A percentile compares a stretch with the other conserved stretches of the same genome.
phyloP scores from a whole-genome alignment of 2,888 invertebrate genomes.

The Monopis laevigella region DNA sequence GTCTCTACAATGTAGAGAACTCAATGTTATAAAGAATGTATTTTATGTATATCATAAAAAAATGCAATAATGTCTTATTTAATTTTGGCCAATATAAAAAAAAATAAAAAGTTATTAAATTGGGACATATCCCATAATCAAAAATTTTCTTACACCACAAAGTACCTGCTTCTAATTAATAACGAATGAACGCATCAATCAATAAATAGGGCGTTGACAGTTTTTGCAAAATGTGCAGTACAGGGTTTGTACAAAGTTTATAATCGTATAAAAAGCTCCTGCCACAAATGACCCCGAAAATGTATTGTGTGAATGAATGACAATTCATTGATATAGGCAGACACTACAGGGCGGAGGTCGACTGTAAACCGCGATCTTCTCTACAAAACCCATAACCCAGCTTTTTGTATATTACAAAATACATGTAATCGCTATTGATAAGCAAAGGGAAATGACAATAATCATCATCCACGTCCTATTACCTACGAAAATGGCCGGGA shows the following conservation, averaged over 20 bases:
- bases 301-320: conserved; percentile 56
- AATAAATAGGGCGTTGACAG: too few species aligned
- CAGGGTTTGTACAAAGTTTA: conserved; percentile 24
- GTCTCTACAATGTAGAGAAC: too few species aligned
- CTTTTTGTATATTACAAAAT: background rate
- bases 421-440: background rate
- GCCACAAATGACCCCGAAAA: conserved; percentile 55
- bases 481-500: conserved; percentile 59
- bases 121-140: too few species aligned
- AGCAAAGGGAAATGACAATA: conserved; percentile 27
- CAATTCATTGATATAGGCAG: conserved; percentile 57
- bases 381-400: background rate
- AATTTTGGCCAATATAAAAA: too few species aligned
- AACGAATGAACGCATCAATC: too few species aligned
- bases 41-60: too few species aligned
- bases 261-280: conserved; percentile 15
- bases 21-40: too few species aligned
- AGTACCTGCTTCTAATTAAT: too few species aligned
- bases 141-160: too few species aligned
- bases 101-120: too few species aligned
- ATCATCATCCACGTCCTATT: conserved; percentile 33
- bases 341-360: conserved; percentile 60
- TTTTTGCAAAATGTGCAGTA: background rate
- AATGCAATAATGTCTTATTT: too few species aligned
- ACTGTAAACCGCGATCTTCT: conserved; percentile 16